Base-by-base conservation (phyloP, 1,140 invertebrate species). In the Epicauta chinensis region DNA sequence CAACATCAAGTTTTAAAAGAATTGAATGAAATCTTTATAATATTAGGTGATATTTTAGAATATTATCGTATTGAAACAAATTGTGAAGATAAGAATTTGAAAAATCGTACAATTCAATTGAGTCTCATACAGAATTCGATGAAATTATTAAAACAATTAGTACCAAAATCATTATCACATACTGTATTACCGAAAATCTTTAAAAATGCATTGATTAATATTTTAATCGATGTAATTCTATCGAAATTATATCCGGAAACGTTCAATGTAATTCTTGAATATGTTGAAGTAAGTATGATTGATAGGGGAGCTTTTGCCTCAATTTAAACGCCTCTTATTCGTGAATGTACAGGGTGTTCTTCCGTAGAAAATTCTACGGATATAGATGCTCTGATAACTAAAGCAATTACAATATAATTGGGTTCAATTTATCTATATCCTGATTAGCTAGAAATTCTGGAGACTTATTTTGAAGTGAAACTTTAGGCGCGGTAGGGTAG, bases 21-120 rank as follows among this genome's bases (percentile, higher is more conserved):
- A 39, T 55, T 70, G 14, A 63, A 63, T 38, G 59, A 64, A 16
- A 42, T 63, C 14, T 58, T 69, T n/a, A 32, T 55, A 10, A 52
- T 62, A 41, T 64, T 61, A 42, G 69, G 65, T 32, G 75, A 77
- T 43, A 61, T 75, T 17, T 63, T 80, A 15, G 67, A 71, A 42
- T 72, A 75, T 63, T 76, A 73, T 46, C 71, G 72, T 53, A 46
- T 71, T 41, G 65, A 67, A 50, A 63, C 62, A 15, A 32, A 61
- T 16, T 58, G 57, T 15, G 59, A 48, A 16, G 67, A 71, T 45
- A 51, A 52, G 11, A 58, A 65, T 39, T 35, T 55, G 44, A 48
- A 49, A 13, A 51, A 52, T 41, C 44, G 68, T 51, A 46, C 58
- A 15, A 60, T 62, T 42, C 61, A 70, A 37, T 43, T 73, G 45